phyloP scores from a whole-genome alignment of 64 coral and sea anemone species.

The Stichodactyla helianthus region DNA sequence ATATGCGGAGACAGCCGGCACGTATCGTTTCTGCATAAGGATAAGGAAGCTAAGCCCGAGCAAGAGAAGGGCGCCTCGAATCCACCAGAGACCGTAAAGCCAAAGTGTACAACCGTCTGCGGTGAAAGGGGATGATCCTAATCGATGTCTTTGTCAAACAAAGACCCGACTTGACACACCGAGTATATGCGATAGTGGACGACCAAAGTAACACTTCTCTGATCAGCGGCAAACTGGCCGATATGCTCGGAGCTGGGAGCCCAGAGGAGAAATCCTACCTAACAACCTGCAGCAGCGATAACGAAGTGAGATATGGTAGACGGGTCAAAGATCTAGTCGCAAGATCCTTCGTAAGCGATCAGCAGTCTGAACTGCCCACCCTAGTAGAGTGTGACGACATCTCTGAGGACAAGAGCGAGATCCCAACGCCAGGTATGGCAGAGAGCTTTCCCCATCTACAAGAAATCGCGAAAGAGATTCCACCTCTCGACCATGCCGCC shows the following conservation, averaged over 20 bases:
- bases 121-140: too few species aligned
- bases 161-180: background rate
- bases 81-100: too few species aligned
- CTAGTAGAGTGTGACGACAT: conserved; percentile 24
- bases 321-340: background rate
- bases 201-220: too few species aligned
- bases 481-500: background rate
- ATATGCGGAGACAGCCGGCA: too few species aligned
- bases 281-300: background rate
- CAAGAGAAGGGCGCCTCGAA: too few species aligned
- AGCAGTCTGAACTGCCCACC: conserved; percentile 18
- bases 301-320: background rate
- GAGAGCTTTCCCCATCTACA: background rate
- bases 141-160: background rate
- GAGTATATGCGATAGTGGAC: background rate
- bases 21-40: too few species aligned
- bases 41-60: too few species aligned
- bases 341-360: too few species aligned
- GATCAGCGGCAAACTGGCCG: too few species aligned
- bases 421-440: background rate
- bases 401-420: conserved; percentile 2
- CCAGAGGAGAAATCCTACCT: background rate
- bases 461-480: conserved; percentile 10
- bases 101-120: too few species aligned
- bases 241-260: background rate